These are phyloP conservation scores for Chaetodon trifascialis DNA, from an alignment of 2,113 vertebrate genomes.

Conservation along the genomic window DNA sequence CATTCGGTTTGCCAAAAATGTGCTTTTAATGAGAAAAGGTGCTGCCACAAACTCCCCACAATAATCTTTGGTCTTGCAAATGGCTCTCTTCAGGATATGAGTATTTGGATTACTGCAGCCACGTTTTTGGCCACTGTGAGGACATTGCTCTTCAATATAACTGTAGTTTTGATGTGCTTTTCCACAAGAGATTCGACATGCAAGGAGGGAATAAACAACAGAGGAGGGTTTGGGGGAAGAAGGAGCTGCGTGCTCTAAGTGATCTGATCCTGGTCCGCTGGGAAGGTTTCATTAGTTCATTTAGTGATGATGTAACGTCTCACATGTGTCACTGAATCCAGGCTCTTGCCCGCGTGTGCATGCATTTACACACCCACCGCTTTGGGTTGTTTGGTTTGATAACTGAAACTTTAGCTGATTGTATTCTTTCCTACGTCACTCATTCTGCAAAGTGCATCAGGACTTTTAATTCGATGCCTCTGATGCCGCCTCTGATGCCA, in stretches of 20 bases:
- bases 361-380: not conserved
- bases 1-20: conserved; percentile 47
- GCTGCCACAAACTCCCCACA: conserved; percentile 29
- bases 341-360: not conserved
- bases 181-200: not conserved
- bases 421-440: not conserved
- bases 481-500: conserved; percentile 1
- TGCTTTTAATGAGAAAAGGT: conserved; percentile 53
- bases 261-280: conserved; percentile 12
- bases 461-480: not conserved
- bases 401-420: not conserved
- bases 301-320: conserved; percentile 50
- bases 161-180: not conserved
- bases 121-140: not conserved
- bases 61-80: conserved; percentile 32
- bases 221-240: not conserved
- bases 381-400: not conserved
- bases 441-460: not conserved
- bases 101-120: conserved; percentile 18
- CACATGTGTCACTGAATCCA: conserved; percentile 30
- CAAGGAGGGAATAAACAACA: not conserved
- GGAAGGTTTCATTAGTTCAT: conserved; percentile 51
- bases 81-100: not conserved
- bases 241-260: conserved; percentile 32
- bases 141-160: not conserved